Percentiles rank a stretch among this genome's conserved stretches.
Conservation (phyloP, 1,140 invertebrate genomes). For the Wiebesia pumilae region DNA sequence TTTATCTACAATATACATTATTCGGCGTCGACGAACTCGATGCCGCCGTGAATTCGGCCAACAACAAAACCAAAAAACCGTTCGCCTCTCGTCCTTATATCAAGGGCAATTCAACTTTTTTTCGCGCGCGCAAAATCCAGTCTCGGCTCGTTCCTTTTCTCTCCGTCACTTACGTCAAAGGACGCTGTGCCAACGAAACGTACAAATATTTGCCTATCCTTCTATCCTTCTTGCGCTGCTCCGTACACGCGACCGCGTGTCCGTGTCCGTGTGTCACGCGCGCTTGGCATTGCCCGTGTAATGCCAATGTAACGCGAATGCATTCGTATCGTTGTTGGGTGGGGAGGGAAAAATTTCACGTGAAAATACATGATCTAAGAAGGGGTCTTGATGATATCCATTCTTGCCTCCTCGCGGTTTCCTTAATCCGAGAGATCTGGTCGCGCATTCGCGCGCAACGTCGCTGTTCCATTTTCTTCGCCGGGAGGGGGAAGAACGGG, state of each 20-base stretch:
- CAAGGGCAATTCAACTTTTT: not conserved
- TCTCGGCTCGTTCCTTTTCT: too few species aligned
- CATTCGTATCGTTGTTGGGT: conserved; percentile 56
- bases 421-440: too few species aligned
- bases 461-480: too few species aligned
- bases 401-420: not conserved
- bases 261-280: not conserved
- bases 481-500: not conserved
- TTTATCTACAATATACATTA: conserved; percentile 22
- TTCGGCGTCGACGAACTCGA: not conserved
- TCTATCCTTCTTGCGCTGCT: not conserved
- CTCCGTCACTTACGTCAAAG: too few species aligned
- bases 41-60: too few species aligned
- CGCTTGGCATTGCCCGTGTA: conserved; percentile 10
- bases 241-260: not conserved
- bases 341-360: conserved; percentile 64
- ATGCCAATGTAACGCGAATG: not conserved
- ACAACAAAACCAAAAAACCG: not conserved
- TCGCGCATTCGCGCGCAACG: too few species aligned
- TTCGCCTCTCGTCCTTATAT: not conserved
- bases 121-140: not conserved
- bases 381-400: conserved; percentile 52
- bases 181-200: not conserved
- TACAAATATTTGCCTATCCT: not conserved
- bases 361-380: conserved; percentile 64